These are phyloP conservation scores for Clusia tigrina DNA, from an alignment of 2,888 invertebrate species.

Conservation along the genomic window DNA sequence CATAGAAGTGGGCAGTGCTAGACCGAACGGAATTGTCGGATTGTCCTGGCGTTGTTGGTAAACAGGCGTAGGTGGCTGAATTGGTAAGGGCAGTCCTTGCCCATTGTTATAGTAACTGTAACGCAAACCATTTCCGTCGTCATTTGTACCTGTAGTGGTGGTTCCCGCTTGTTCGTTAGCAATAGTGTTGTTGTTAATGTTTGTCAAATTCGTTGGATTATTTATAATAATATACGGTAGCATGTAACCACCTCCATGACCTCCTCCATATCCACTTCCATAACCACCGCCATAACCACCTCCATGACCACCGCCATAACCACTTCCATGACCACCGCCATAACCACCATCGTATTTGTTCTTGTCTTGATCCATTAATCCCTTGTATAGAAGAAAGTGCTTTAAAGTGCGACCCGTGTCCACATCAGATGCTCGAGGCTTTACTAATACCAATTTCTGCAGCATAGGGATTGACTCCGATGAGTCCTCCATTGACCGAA, in stretches of 20 bases:
- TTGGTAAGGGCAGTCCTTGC: not conserved
- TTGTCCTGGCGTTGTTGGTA: not conserved
- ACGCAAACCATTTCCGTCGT: not conserved
- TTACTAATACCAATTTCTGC: not conserved
- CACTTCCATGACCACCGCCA: constrained; percentile 34
- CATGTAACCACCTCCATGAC: constrained; percentile 32
- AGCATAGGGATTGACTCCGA: not conserved
- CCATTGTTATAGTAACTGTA: not conserved
- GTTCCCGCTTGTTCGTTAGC: not conserved
- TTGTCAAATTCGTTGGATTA: constrained; percentile 21
- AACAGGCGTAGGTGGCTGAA: not conserved
- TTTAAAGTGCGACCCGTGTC: constrained; percentile 14
- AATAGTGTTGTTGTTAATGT: constrained; percentile 17
- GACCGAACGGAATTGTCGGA: not conserved
- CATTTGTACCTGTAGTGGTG: not conserved
- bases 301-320: constrained; percentile 22
- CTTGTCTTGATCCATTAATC: not conserved
- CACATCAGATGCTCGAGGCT: constrained; percentile 24
- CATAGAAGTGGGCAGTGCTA: not conserved
- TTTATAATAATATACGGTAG: constrained; percentile 24
- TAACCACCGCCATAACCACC: constrained; percentile 31
- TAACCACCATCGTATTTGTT: constrained; percentile 10
- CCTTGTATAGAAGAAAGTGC: not conserved
- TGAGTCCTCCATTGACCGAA: not conserved
- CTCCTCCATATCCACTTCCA: constrained; percentile 19